Conservation (phyloP, 2,113 vertebrate genomes). For the Zosterops pallidus region DNA sequence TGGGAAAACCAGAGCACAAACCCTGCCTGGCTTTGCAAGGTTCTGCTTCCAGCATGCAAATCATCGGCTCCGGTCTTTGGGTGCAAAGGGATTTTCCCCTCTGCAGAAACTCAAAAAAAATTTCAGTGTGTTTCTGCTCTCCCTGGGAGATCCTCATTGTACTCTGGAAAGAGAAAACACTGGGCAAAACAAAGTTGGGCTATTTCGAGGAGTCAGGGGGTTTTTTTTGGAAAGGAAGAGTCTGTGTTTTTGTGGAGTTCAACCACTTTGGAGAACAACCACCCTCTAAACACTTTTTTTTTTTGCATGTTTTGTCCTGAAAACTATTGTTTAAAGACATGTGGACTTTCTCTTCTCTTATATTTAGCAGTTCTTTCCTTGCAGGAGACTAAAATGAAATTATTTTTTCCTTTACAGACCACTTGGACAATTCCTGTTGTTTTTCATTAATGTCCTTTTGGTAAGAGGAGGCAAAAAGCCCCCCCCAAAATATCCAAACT, state of each 20-base stretch:
- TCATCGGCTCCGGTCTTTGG: neutral
- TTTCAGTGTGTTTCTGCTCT: neutral
- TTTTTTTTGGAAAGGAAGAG: neutral
- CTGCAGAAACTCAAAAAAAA: neutral
- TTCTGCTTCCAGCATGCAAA: neutral
- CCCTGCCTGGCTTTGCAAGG: neutral
- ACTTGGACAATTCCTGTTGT: neutral
- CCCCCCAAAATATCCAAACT: neutral
- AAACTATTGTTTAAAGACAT: neutral
- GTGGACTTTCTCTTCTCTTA: neutral
- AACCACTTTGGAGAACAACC: neutral
- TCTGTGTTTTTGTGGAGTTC: neutral
- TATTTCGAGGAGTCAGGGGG: neutral
- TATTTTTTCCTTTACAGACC: neutral
- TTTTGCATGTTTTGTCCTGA: neutral
- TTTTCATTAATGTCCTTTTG: neutral
- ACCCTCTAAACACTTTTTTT: neutral
- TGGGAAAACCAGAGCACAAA: neutral
- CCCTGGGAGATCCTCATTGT: neutral
- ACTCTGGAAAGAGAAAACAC: neutral
- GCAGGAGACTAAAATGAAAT: neutral
- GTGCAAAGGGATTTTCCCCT: neutral
- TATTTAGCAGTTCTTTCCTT: neutral
- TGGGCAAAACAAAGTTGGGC: neutral
- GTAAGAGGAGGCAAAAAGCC: rapidly evolving